Percentiles rank a stretch among this genome's conserved stretches.
phyloP scores from a whole-genome alignment of 2,888 invertebrate species.

The Melitaea athalia region DNA sequence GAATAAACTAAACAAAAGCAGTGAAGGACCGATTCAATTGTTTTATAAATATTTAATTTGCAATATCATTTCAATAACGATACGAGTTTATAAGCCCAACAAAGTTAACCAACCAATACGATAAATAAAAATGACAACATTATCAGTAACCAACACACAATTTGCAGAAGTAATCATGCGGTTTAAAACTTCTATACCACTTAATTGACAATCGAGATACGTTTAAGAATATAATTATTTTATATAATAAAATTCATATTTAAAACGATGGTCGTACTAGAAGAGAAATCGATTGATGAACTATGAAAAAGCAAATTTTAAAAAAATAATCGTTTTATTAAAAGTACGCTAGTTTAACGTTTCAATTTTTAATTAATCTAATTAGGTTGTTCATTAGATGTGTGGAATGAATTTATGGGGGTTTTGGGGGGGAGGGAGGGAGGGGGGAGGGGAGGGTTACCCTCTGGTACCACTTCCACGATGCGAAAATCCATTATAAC shows the following conservation, averaged over 20 bases:
- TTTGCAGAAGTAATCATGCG: neutral
- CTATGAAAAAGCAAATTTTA: too few species aligned
- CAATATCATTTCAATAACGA: neutral
- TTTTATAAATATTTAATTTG: neutral
- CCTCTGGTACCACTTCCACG: too few species aligned
- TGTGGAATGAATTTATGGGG: too few species aligned
- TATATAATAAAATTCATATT: neutral
- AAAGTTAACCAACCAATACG: neutral
- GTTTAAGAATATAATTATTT: neutral
- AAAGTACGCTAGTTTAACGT: too few species aligned
- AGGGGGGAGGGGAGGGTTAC: too few species aligned
- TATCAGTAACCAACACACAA: slow-evolving; percentile 1
- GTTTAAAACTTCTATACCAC: neutral
- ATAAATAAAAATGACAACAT: neutral
- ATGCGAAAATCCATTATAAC: too few species aligned
- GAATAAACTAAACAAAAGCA: too few species aligned
- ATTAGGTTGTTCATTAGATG: too few species aligned
- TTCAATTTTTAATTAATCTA: too few species aligned
- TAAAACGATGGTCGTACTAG: too few species aligned
- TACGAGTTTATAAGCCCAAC: neutral
- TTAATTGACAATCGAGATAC: neutral
- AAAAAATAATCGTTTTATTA: neutral
- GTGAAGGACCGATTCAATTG: neutral
- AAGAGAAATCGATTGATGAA: too few species aligned
- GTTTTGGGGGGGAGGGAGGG: too few species aligned